These are phyloP conservation scores for Serripes groenlandicus DNA, from an alignment of 2,888 invertebrate species.

Conservation along the genomic window DNA sequence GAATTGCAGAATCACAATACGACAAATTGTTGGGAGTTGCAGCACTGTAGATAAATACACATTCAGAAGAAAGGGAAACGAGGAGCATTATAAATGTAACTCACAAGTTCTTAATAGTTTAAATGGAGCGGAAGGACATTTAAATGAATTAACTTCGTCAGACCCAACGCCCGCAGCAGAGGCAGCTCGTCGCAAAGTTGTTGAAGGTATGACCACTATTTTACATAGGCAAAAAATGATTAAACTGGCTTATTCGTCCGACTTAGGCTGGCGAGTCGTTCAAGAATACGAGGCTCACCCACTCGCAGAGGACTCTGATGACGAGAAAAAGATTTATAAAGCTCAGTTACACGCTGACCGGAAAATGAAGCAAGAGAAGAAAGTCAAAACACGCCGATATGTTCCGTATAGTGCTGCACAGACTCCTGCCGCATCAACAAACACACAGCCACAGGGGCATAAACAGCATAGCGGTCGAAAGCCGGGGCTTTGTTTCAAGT, in stretches of 20 bases:
- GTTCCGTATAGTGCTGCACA: too few relatives aligned
- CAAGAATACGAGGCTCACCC: constrained; percentile 45
- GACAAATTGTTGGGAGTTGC: too few relatives aligned
- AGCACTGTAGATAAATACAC: too few relatives aligned
- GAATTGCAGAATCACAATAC: too few relatives aligned
- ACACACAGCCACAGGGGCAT: too few relatives aligned
- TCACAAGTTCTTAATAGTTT: constrained; percentile 24
- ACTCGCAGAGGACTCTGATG: constrained; percentile 39
- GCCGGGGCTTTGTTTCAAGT: too few relatives aligned
- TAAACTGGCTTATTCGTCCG: constrained; percentile 33
- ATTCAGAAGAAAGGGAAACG: constrained; percentile 36
- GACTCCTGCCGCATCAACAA: too few relatives aligned
- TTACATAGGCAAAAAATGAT: constrained; percentile 35
- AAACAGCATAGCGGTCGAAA: too few relatives aligned
- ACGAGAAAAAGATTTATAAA: too few relatives aligned
- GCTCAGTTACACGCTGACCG: too few relatives aligned
- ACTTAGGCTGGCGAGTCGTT: constrained; percentile 35
- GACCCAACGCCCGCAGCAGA: background rate
- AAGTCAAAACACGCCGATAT: too few relatives aligned
- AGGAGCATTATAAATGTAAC: constrained; percentile 28
- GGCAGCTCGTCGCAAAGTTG: constrained; percentile 6
- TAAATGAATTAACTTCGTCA: background rate
- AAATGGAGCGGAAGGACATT: constrained; percentile 1
- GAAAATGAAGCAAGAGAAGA: too few relatives aligned
- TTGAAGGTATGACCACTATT: constrained; percentile 46